These are phyloP conservation scores for Ptychobarbus kaznakovi DNA, from an alignment of 2,797 vertebrate species.

Conservation along the genomic window DNA sequence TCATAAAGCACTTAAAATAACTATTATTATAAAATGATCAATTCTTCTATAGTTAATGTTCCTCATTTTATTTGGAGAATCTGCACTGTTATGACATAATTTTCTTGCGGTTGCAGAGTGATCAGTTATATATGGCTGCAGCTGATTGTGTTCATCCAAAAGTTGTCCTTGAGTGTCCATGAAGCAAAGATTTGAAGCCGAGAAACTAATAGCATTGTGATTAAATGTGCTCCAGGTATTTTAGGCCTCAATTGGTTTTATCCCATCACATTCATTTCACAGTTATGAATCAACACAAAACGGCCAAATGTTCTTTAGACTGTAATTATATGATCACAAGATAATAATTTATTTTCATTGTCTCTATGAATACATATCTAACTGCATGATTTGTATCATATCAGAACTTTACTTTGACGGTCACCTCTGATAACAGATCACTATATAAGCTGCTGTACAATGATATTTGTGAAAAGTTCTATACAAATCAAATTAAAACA, in stretches of 20 bases:
- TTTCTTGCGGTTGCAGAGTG: not conserved
- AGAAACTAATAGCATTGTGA: not conserved
- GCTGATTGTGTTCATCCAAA: not conserved
- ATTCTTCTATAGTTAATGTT: not conserved
- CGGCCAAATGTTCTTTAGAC: not conserved
- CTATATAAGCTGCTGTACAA: no score
- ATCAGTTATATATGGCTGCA: not conserved
- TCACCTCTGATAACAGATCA: not conserved
- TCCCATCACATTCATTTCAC: not conserved
- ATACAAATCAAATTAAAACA: not conserved
- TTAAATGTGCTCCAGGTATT: not conserved
- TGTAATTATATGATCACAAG: not conserved
- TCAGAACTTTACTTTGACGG: not conserved
- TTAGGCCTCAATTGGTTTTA: not conserved
- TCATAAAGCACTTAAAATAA: not conserved
- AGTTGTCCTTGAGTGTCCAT: not conserved
- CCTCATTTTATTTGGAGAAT: not conserved
- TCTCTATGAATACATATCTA: not conserved
- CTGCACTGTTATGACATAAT: not conserved
- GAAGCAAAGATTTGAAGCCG: not conserved
- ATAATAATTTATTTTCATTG: not conserved
- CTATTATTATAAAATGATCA: not conserved
- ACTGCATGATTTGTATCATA: not conserved
- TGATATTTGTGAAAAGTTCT: not conserved
- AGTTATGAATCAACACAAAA: not conserved